A percentile compares a stretch with the other conserved stretches of the same genome.
Conservation (phyloP, 2,113 vertebrate genomes). For the Malurus alboscapulatus region DNA sequence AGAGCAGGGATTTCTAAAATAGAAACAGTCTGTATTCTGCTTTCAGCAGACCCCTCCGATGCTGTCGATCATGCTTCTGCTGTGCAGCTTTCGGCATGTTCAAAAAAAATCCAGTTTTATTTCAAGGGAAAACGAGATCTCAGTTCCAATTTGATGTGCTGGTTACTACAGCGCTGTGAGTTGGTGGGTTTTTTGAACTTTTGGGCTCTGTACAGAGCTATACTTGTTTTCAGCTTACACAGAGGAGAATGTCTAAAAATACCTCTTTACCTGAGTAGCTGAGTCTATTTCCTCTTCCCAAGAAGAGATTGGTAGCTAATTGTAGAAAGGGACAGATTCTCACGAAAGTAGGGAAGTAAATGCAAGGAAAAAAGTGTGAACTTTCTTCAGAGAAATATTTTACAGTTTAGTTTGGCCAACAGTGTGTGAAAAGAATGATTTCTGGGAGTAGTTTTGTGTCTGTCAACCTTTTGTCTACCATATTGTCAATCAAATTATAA, state of each 20-base stretch:
- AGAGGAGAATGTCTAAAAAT: slow-evolving; percentile 59
- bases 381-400: background rate
- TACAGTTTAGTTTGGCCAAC: slow-evolving; percentile 36
- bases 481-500: slow-evolving; percentile 48
- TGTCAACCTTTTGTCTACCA: slow-evolving; percentile 11
- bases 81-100: slow-evolving; percentile 42
- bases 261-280: slow-evolving; percentile 58
- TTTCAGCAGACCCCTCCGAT: slow-evolving; percentile 12
- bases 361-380: slow-evolving; percentile 3
- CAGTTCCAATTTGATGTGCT: background rate
- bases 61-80: slow-evolving; percentile 46
- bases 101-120: slow-evolving; percentile 62
- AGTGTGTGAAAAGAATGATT: slow-evolving; percentile 31
- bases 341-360: slow-evolving; percentile 33
- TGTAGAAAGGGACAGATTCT: slow-evolving; percentile 13
- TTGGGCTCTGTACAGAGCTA: slow-evolving; percentile 40
- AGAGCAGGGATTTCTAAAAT: background rate
- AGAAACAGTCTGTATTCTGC: background rate
- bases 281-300: slow-evolving; percentile 37
- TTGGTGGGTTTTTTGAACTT: background rate
- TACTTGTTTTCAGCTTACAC: slow-evolving; percentile 48
- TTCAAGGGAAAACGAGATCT: slow-evolving; percentile 60
- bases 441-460: slow-evolving; percentile 45
- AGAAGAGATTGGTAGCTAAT: slow-evolving; percentile 34
- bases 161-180: background rate